phyloP scores from a whole-genome alignment of 30 jellyfish, hydroid and myxozoan species.

The Cassiopea andromeda region DNA sequence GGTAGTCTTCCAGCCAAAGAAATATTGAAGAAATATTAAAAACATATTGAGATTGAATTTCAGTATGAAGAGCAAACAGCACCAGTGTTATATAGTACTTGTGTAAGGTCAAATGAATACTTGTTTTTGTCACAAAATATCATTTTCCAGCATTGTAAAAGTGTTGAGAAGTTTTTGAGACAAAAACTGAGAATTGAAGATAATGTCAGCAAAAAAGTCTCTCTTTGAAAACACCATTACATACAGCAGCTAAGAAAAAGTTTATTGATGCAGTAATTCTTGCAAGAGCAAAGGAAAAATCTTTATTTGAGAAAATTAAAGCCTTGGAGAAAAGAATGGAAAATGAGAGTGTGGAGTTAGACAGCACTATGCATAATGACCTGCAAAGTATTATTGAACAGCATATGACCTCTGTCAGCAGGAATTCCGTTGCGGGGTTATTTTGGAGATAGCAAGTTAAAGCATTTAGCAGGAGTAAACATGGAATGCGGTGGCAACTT shows the following conservation, averaged over 20 bases:
- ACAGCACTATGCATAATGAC: conserved; percentile 60
- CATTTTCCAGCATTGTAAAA: too few species aligned
- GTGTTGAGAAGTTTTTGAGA: conserved; percentile 49
- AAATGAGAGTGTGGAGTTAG: conserved; percentile 38
- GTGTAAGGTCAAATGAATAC: too few species aligned
- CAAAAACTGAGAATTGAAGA: conserved; percentile 32
- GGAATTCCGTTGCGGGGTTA: conserved; percentile 50
- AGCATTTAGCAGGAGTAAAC: conserved; percentile 53
- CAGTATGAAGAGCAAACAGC: too few species aligned
- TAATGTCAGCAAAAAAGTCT: conserved; percentile 25
- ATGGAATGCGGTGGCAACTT: conserved; percentile 64
- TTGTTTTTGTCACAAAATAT: too few species aligned
- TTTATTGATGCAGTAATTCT: conserved; percentile 48
- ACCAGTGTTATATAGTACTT: too few species aligned
- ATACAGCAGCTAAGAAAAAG: conserved; percentile 38
- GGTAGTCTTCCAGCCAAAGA: too few species aligned
- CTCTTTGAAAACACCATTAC: conserved; percentile 44
- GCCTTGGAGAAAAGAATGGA: conserved; percentile 41
- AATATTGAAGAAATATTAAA: too few species aligned
- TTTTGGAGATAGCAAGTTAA: conserved; percentile 62
- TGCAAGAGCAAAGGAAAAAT: conserved; percentile 37
- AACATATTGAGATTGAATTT: too few species aligned
- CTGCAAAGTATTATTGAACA: conserved; percentile 18
- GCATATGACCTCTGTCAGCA: conserved; percentile 38
- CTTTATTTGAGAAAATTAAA: conserved; percentile 26